A percentile compares a stretch with the other conserved stretches of the same genome.
These are phyloP conservation scores for Oreortyx pictus DNA, from an alignment of 2,797 vertebrate species.

Conservation along the genomic window DNA sequence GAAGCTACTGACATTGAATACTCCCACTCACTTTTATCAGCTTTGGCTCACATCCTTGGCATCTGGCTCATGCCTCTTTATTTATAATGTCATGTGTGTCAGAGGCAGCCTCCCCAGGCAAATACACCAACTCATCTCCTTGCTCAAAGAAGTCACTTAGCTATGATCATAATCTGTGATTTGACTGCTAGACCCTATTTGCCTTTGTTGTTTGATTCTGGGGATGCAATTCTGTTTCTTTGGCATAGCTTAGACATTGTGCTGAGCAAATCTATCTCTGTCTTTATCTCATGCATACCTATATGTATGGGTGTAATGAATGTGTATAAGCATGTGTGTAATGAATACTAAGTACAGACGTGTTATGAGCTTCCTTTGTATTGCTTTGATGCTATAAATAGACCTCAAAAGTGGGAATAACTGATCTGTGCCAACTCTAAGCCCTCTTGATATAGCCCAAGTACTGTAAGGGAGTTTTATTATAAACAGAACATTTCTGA, in stretches of 20 bases:
- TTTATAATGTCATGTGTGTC: constrained; percentile 26
- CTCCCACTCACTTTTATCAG: constrained; percentile 42
- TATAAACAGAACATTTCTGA: constrained; percentile 62
- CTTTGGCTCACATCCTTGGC: constrained; percentile 41
- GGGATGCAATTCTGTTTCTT: constrained; percentile 47
- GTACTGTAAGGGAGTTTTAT: constrained; percentile 35
- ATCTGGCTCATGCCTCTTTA: constrained; percentile 12
- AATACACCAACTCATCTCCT: constrained; percentile 47
- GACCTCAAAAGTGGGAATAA: constrained; percentile 10
- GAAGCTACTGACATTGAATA: not conserved
- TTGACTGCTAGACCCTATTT: constrained; percentile 39
- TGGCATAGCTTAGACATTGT: constrained; percentile 31
- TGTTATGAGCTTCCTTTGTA: not conserved
- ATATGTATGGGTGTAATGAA: not conserved
- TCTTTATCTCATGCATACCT: constrained; percentile 62
- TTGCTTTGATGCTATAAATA: constrained; percentile 52
- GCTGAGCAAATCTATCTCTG: constrained; percentile 21
- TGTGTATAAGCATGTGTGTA: constrained; percentile 8
- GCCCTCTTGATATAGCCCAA: constrained; percentile 1
- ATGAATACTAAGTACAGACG: constrained; percentile 37
- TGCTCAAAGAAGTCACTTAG: constrained; percentile 39
- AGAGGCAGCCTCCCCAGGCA: constrained; percentile 46
- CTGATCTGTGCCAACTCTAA: constrained; percentile 36
- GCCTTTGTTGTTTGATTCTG: not conserved
- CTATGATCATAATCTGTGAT: constrained; percentile 41